A percentile compares a stretch with the other conserved stretches of the same genome.
Evolutionary conservation across 2,113 vertebrate genomes (phyloP).

Genomic region (Triplophysa tibetana): DNA sequence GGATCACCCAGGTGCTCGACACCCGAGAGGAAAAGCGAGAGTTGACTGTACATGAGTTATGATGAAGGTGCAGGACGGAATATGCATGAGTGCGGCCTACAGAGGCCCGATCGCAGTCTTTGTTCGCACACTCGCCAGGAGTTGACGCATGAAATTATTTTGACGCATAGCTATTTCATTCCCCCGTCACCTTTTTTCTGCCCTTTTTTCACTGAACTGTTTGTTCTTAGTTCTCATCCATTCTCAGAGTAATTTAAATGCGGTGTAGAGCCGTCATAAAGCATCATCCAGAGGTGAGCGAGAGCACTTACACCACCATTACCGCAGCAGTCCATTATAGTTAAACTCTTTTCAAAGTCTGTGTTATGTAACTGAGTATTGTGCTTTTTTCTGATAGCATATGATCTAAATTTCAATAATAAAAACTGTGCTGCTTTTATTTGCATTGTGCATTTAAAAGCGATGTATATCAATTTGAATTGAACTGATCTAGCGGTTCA

Average conservation of each 20-base stretch:
- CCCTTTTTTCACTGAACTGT: not conserved
- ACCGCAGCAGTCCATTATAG: not conserved
- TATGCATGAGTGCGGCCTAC: constrained; percentile 43
- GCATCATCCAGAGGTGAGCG: constrained; percentile 1
- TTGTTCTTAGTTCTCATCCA: constrained; percentile 34
- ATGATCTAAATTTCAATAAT: too few relatives aligned
- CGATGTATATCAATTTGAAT: too few relatives aligned
- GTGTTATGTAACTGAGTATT: not conserved
- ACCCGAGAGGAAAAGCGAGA: constrained; percentile 39
- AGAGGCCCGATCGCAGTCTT: constrained; percentile 19
- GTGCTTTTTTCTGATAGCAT: not conserved
- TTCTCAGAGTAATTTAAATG: constrained; percentile 20
- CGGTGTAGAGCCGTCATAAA: constrained; percentile 13
- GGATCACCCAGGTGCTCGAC: constrained; percentile 54
- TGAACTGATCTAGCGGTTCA: too few relatives aligned
- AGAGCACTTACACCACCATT: constrained; percentile 3
- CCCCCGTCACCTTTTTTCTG: not conserved
- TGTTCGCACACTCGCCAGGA: constrained; percentile 34
- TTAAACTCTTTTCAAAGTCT: not conserved
- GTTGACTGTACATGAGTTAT: constrained; percentile 54
- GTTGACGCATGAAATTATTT: constrained; percentile 37
- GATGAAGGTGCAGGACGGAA: constrained; percentile 40
- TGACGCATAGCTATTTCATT: constrained; percentile 30
- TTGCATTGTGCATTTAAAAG: too few relatives aligned
- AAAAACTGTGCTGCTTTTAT: too few relatives aligned